These are phyloP conservation scores for Plebejus argus DNA, from an alignment of 2,888 invertebrate species.

Conservation along the genomic window DNA sequence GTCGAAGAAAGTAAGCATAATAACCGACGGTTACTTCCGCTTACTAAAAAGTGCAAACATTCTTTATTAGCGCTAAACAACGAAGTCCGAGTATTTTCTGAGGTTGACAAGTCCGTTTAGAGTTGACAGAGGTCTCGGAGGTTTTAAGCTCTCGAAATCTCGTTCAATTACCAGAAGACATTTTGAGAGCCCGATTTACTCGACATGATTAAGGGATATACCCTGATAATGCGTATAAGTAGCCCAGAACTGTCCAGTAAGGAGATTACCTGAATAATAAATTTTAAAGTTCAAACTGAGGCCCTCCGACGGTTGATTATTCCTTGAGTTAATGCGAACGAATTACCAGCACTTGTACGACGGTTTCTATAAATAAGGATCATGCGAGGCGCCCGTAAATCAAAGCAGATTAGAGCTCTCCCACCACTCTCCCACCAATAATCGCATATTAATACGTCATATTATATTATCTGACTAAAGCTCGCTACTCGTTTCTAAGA, in stretches of 20 bases:
- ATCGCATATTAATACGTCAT: slow-evolving; percentile 10
- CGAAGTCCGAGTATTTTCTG: slow-evolving; percentile 2
- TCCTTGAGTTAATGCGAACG: slow-evolving; percentile 27
- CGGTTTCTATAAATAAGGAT: slow-evolving; percentile 47
- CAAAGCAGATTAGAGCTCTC: slow-evolving; percentile 40
- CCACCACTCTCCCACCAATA: slow-evolving; percentile 12
- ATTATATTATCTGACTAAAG: background rate
- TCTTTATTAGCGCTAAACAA: background rate
- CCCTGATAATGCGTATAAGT: slow-evolving; percentile 9
- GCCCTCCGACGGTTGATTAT: background rate
- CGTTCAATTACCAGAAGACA: slow-evolving; percentile 9
- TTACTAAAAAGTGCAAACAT: background rate
- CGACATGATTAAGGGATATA: slow-evolving; percentile 12
- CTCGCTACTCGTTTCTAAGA: background rate
- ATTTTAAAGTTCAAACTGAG: background rate
- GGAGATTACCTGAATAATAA: slow-evolving; percentile 19
- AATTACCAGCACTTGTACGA: slow-evolving; percentile 30
- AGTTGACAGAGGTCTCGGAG: slow-evolving; percentile 13
- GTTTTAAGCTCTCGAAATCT: background rate
- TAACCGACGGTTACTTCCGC: background rate
- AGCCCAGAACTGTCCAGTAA: background rate
- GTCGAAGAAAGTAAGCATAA: background rate
- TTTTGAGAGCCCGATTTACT: slow-evolving; percentile 7
- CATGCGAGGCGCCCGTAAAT: slow-evolving; percentile 40
- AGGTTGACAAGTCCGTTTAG: background rate